Conservation (phyloP, 2,113 vertebrate species). For the Crocuta crocuta region DNA sequence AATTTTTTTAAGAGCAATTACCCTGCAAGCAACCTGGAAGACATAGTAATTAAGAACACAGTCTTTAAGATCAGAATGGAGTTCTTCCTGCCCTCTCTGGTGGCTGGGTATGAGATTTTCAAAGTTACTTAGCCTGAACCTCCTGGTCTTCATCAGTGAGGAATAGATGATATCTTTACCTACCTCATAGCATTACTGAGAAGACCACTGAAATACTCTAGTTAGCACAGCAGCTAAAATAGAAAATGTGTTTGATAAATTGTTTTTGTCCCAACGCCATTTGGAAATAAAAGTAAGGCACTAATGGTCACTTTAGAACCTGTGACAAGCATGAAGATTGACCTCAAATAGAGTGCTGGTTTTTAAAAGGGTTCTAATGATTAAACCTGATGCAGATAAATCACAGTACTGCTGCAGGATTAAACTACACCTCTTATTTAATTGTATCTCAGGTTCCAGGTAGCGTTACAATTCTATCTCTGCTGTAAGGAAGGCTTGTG, state of each 20-base stretch:
- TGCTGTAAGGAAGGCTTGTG: not conserved
- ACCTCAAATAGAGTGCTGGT: constrained; percentile 25
- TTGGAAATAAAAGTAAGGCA: not conserved
- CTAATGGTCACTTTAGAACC: not conserved
- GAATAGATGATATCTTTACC: not conserved
- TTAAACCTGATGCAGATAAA: constrained; percentile 43
- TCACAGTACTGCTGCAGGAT: not conserved
- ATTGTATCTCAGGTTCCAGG: not conserved
- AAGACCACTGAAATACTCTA: not conserved
- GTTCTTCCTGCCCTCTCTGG: not conserved
- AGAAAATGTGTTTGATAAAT: not conserved
- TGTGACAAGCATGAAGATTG: constrained; percentile 12
- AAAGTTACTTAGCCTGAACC: not conserved
- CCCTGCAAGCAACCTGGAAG: not conserved
- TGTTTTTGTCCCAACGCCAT: not conserved
- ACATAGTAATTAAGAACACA: not conserved
- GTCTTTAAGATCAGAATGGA: constrained; percentile 22
- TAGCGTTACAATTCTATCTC: constrained; percentile 2
- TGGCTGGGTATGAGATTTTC: not conserved
- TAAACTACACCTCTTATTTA: constrained; percentile 16
- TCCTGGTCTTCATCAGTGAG: not conserved
- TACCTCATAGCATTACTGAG: not conserved
- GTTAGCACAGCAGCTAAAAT: not conserved
- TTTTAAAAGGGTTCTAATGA: constrained; percentile 46
- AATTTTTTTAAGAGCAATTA: not conserved